These are phyloP conservation scores for Onychomys arenicola DNA, from an alignment of 2,797 vertebrate genomes.

Conservation along the genomic window DNA sequence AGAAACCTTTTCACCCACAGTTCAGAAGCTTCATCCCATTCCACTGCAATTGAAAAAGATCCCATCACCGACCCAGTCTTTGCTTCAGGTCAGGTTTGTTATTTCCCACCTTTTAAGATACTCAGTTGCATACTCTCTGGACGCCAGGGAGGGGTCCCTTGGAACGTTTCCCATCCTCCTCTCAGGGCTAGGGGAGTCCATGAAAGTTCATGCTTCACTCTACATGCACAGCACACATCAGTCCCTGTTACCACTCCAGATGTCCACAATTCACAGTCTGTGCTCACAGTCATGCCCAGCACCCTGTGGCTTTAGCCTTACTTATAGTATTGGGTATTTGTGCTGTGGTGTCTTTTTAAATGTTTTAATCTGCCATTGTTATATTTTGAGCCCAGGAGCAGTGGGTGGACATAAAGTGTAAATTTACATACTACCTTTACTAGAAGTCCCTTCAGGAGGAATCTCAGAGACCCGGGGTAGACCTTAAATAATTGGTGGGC, in stretches of 20 bases:
- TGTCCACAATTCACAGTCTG: background rate
- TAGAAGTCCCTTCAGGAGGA: conserved; percentile 1
- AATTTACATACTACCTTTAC: background rate
- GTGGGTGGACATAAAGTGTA: background rate
- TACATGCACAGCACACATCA: rapidly evolving
- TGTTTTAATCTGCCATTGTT: background rate
- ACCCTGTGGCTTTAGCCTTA: background rate
- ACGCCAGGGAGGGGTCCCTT: background rate
- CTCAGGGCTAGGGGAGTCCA: background rate
- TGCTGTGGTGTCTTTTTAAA: background rate
- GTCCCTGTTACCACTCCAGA: background rate
- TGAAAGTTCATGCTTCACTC: background rate
- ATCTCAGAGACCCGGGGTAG: background rate
- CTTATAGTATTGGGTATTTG: background rate
- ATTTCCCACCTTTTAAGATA: background rate
- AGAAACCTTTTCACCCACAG: background rate
- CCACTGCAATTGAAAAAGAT: background rate
- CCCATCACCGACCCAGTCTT: background rate
- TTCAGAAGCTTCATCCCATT: conserved; percentile 4
- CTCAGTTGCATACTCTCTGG: background rate
- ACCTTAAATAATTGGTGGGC: background rate
- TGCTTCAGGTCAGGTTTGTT: background rate
- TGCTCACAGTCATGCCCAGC: too few relatives aligned
- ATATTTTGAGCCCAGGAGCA: background rate
- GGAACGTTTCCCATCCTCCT: background rate